These are phyloP conservation scores for Drosophila subquinaria DNA, from an alignment of 2,888 invertebrate species.

Conservation along the genomic window DNA sequence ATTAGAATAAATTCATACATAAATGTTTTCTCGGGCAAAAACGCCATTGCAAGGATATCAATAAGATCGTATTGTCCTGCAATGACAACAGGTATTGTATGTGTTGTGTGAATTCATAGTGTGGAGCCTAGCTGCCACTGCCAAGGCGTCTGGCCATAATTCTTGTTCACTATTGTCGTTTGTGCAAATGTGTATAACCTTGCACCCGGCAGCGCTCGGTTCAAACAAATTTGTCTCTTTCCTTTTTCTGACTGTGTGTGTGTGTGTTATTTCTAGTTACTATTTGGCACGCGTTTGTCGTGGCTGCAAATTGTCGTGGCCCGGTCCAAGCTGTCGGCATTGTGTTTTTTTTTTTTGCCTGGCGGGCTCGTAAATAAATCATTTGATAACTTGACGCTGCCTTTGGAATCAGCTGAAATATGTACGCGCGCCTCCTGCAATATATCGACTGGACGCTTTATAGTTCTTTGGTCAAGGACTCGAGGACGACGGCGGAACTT, in stretches of 20 bases:
- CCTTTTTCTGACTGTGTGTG: background rate
- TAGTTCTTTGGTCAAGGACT: slow-evolving; percentile 68
- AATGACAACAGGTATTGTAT: slow-evolving; percentile 37
- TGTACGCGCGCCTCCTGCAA: no score
- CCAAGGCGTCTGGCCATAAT: slow-evolving; percentile 54
- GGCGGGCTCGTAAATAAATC: slow-evolving; percentile 77
- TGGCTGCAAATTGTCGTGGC: slow-evolving; percentile 57
- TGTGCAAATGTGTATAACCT: slow-evolving; percentile 54
- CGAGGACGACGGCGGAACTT: slow-evolving; percentile 62
- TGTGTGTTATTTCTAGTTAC: slow-evolving; percentile 34
- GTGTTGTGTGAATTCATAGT: no score
- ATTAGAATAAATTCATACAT: slow-evolving; percentile 75
- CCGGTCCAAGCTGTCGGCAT: slow-evolving; percentile 40
- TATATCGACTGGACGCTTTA: slow-evolving; percentile 37
- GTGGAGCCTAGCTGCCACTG: slow-evolving; percentile 12
- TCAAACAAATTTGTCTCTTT: slow-evolving; percentile 65
- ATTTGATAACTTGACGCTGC: slow-evolving; percentile 79
- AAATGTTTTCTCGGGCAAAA: slow-evolving; percentile 51
- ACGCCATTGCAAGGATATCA: slow-evolving; percentile 47
- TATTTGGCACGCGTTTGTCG: slow-evolving; percentile 66
- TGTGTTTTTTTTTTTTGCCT: slow-evolving; percentile 74
- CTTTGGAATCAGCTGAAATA: slow-evolving; percentile 46
- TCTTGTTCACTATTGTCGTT: slow-evolving; percentile 55
- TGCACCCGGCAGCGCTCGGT: slow-evolving; percentile 49
- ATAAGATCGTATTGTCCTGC: slow-evolving; percentile 39